Evolutionary conservation across 1,140 invertebrate species (phyloP).

Genomic region (Ephestia elutella): DNA sequence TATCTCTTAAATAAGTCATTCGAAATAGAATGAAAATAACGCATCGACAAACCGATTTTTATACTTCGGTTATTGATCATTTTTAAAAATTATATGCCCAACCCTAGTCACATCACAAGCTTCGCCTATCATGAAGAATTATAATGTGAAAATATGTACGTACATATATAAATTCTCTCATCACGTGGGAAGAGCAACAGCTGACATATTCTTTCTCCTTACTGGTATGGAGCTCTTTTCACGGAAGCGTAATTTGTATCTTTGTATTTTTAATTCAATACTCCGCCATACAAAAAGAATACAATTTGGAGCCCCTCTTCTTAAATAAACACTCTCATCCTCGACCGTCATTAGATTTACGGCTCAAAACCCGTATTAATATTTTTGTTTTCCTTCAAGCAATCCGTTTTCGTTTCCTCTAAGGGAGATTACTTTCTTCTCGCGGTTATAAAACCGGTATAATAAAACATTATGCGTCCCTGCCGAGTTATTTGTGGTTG

Average conservation of each 20-base stretch:
- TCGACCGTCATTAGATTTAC: conserved; percentile 19
- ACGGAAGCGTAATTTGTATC: background rate
- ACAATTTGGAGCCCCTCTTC: background rate
- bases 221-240: too few species aligned
- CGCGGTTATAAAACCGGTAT: conserved; percentile 50
- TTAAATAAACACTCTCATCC: conserved; percentile 8
- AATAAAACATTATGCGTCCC: conserved; percentile 58
- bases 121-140: too few species aligned
- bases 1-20: too few species aligned
- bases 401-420: conserved; percentile 40
- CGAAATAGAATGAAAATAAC: too few species aligned
- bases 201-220: too few species aligned
- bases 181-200: too few species aligned
- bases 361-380: conserved; percentile 19
- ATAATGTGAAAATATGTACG: too few species aligned
- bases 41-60: too few species aligned
- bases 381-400: conserved; percentile 28
- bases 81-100: too few species aligned
- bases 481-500: conserved; percentile 46
- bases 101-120: too few species aligned
- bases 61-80: too few species aligned
- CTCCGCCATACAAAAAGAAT: background rate
- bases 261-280: background rate
- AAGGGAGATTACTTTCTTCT: conserved; percentile 53
- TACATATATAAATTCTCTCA: too few species aligned